Evolutionary conservation across 2,888 invertebrate genomes (phyloP).

Genomic region (Eristalis intricaria): DNA sequence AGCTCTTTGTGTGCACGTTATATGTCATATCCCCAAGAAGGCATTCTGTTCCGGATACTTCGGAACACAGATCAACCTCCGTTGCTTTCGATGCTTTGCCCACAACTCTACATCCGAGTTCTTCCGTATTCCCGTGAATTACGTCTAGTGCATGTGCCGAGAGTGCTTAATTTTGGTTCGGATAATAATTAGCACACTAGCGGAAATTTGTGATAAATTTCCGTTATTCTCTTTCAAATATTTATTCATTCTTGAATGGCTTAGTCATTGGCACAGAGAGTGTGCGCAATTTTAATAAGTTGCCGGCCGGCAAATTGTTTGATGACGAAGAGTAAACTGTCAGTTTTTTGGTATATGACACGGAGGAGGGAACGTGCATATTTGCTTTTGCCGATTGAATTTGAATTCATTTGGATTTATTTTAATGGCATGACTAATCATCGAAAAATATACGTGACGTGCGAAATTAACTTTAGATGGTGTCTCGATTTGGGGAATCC

Average conservation of each 20-base stretch:
- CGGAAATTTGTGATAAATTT: background rate
- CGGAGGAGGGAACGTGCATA: background rate
- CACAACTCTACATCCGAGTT: background rate
- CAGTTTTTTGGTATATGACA: background rate
- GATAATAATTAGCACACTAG: conserved; percentile 2
- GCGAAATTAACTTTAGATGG: background rate
- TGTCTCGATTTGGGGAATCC: background rate
- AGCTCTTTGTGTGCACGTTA: background rate
- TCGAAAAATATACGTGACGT: background rate
- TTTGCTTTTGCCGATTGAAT: background rate
- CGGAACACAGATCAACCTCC: background rate
- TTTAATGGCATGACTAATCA: background rate
- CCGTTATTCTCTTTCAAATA: background rate
- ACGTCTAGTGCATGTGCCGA: background rate
- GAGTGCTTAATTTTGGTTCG: background rate
- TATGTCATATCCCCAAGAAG: too few species aligned
- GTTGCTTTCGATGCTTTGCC: background rate
- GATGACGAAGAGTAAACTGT: background rate
- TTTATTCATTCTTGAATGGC: background rate
- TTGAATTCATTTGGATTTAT: background rate
- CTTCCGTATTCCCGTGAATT: background rate
- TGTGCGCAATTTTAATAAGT: conserved; percentile 11
- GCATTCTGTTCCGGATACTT: too few species aligned
- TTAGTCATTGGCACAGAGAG: background rate
- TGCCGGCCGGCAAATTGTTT: background rate